Base-by-base conservation (phyloP, 35 echinoderm and acorn worm species). In the Ophiothrix spiculata region DNA sequence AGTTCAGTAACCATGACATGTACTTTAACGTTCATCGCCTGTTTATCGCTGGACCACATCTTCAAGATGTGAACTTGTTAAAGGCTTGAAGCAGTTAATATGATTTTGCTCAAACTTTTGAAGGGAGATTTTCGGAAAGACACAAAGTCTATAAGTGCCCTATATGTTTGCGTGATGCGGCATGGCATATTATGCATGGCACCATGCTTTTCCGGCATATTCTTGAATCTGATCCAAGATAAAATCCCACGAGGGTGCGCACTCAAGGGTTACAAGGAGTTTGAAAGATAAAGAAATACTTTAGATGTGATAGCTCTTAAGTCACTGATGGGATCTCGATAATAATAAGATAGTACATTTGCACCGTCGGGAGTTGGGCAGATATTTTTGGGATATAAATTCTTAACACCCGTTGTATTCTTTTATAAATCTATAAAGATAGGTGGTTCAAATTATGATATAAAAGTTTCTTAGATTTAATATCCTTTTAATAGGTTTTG, bases 71-170 rank as follows among this genome's bases (percentile, higher is more conserved):
- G 60, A 25, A 69, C 60, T 69, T 69, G 60, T 69, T 15, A 2
- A 2, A 69, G 25, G n/a, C 8, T 10, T n/a, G 3, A n/a, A 69
- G 60, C 25, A 69, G 60, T 69, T 69, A 69, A 69, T 69, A 69
- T 15, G 23, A 69, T 69, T 69, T 69, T 49, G 25, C 25, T n/a
- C 8, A 69, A 69, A 69, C 6, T 69, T 69, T 69, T 69, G 60
- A 69, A 69, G 60, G 60, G 60, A 69, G 60, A 49, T 49, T 69
- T 69, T 69, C 60, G 60, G 60, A n/a, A 69, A 69, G 60, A 69
- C 60, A 69, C 8, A n/a, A 69, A 69, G 60, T 69, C 60, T 69
- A 69, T 15, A 28, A 69, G 60, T 69, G 60, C 16, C 60, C 60
- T 69, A 69, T 69, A 69, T 69, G 60, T 69, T 54, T 69, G 60